A percentile compares a stretch with the other conserved stretches of the same genome.
phyloP scores from a whole-genome alignment of 2,888 invertebrate genomes.

The Tipula helvola region DNA sequence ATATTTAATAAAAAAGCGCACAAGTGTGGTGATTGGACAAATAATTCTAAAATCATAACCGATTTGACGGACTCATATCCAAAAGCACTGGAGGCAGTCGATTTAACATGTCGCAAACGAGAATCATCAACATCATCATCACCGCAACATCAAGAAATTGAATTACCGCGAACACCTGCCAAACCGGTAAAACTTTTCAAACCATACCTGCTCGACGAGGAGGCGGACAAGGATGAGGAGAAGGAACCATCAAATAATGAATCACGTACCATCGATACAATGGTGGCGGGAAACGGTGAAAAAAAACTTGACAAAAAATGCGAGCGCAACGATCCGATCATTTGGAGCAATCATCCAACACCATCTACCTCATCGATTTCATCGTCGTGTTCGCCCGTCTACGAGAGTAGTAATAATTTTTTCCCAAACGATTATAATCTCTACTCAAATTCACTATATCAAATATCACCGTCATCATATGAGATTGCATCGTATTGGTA shows the following conservation, averaged over 20 bases:
- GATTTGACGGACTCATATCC: constrained; percentile 8
- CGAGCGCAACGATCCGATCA: constrained; percentile 28
- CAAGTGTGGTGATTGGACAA: not conserved
- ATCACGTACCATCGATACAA: not conserved
- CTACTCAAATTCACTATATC: constrained; percentile 15
- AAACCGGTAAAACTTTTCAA: constrained; percentile 65
- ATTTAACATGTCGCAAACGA: constrained; percentile 18
- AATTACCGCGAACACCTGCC: constrained; percentile 30
- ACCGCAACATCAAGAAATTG: constrained; percentile 13
- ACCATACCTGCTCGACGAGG: constrained; percentile 54
- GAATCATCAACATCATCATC: not conserved
- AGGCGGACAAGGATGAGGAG: no score
- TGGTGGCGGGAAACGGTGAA: not conserved
- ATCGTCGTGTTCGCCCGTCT: not conserved
- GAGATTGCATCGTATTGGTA: not conserved
- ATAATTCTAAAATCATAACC: not conserved
- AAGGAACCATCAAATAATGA: not conserved
- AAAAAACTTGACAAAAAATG: not conserved
- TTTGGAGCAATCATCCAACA: constrained; percentile 28
- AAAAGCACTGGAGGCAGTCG: constrained; percentile 6
- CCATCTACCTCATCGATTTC: not conserved
- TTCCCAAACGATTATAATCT: constrained; percentile 7
- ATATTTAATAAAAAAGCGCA: not conserved
- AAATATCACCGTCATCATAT: constrained; percentile 10
- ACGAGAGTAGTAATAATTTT: constrained; percentile 9